Conservation (phyloP, 2,113 vertebrate species). For the Phylloscopus whistleri region DNA sequence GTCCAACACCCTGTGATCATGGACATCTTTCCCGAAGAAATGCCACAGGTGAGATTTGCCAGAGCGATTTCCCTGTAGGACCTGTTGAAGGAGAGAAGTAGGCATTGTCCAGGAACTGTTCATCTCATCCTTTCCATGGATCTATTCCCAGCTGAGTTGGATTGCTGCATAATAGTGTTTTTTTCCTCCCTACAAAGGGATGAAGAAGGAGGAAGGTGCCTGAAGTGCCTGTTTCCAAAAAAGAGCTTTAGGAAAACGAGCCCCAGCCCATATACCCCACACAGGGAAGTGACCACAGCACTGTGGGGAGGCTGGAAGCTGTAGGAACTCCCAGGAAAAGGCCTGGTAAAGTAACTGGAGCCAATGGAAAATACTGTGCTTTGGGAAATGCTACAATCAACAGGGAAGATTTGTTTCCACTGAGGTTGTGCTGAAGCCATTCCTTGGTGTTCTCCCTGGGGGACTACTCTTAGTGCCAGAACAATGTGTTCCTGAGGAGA, state of each 20-base stretch:
- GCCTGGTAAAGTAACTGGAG: not conserved
- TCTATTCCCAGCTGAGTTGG: not conserved
- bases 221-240: not conserved
- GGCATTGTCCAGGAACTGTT: not conserved
- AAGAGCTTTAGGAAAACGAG: not conserved
- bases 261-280: not conserved
- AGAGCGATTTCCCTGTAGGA: not conserved
- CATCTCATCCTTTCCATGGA: not conserved
- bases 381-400: not conserved
- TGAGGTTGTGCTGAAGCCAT: not conserved
- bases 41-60: not conserved
- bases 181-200: not conserved
- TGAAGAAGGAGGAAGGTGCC: not conserved
- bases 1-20: not conserved
- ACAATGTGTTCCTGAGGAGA: not conserved
- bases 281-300: not conserved
- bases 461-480: not conserved
- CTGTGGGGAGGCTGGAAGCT: not conserved
- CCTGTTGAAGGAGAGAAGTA: not conserved
- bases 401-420: not conserved
- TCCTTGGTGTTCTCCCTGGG: not conserved
- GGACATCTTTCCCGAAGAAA: not conserved
- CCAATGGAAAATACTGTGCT: not conserved
- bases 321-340: not conserved
- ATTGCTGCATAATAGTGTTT: not conserved